Percentiles rank a stretch among this genome's conserved stretches.
phyloP scores from a whole-genome alignment of 92 coral and sea anemone genomes.

The Actinernus sp. region DNA sequence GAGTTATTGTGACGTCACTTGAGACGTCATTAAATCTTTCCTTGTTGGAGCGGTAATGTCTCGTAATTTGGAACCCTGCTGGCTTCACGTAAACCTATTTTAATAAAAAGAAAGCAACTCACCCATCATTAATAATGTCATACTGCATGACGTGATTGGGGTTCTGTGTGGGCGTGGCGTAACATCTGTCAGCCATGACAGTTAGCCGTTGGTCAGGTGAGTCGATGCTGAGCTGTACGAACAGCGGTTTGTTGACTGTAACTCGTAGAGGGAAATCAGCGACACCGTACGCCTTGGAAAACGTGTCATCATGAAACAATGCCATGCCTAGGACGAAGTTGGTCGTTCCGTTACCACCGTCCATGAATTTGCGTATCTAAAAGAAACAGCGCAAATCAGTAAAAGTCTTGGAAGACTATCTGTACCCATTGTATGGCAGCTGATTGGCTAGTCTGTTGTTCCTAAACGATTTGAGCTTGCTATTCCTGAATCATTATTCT shows the following conservation, averaged over 20 bases:
- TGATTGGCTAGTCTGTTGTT: not conserved
- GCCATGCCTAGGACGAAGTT: conserved; percentile 73
- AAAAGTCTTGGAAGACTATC: not conserved
- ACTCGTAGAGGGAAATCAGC: conserved; percentile 78
- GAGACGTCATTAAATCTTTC: too few relatives aligned
- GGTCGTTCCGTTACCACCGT: conserved; percentile 83
- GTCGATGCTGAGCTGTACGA: conserved; percentile 70
- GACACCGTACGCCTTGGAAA: conserved; percentile 50
- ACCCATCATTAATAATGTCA: conserved; percentile 62
- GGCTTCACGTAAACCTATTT: too few relatives aligned
- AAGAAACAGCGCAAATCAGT: not conserved
- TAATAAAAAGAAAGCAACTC: conserved; percentile 1
- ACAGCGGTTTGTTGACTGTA: conserved; percentile 72
- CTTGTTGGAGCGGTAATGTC: too few relatives aligned
- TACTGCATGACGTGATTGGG: conserved; percentile 72
- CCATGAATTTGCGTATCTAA: conserved; percentile 56
- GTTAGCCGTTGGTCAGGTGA: conserved; percentile 76
- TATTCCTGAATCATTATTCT: too few relatives aligned
- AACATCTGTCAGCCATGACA: conserved; percentile 77
- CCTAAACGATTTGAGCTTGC: not conserved
- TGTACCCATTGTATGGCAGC: not conserved
- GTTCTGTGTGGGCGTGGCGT: conserved; percentile 89
- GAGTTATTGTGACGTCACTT: too few relatives aligned
- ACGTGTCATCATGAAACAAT: conserved; percentile 48
- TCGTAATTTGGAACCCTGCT: too few relatives aligned